Evolutionary conservation across 64 coral and sea anemone genomes (phyloP).

Genomic region (Trachythela sp.): DNA sequence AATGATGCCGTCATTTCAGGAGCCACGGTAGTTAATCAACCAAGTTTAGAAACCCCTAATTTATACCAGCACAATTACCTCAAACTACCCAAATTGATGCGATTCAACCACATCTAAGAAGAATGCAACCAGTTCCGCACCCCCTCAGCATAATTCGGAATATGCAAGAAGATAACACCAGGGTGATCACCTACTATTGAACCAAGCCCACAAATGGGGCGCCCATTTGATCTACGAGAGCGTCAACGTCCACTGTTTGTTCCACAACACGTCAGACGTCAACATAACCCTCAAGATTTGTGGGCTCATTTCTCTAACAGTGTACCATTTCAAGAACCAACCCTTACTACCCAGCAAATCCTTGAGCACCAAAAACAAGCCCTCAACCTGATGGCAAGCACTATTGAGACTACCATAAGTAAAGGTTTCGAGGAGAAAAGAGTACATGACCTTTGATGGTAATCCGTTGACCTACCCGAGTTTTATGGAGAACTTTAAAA

Average conservation of each 20-base stretch:
- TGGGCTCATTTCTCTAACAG: neutral
- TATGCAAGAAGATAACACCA: no score
- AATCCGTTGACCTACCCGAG: neutral
- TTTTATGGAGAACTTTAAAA: slow-evolving; percentile 5
- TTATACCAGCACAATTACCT: no score
- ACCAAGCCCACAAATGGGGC: no score
- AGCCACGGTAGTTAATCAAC: neutral
- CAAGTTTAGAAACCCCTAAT: no score
- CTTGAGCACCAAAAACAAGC: neutral
- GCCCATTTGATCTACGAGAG: no score
- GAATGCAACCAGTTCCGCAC: neutral
- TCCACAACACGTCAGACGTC: no score
- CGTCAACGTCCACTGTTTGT: no score
- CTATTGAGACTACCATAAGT: neutral
- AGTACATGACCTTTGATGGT: neutral
- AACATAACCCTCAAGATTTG: neutral
- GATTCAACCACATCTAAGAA: neutral
- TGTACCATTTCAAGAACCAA: neutral
- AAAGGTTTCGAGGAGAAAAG: neutral
- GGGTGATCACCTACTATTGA: no score
- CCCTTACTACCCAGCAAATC: neutral
- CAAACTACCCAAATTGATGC: neutral
- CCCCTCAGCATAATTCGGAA: no score
- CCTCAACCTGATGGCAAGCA: neutral
- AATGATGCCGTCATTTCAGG: neutral